Conservation (phyloP, 2,888 invertebrate species). For the Sinodicranocentrus sp. region DNA sequence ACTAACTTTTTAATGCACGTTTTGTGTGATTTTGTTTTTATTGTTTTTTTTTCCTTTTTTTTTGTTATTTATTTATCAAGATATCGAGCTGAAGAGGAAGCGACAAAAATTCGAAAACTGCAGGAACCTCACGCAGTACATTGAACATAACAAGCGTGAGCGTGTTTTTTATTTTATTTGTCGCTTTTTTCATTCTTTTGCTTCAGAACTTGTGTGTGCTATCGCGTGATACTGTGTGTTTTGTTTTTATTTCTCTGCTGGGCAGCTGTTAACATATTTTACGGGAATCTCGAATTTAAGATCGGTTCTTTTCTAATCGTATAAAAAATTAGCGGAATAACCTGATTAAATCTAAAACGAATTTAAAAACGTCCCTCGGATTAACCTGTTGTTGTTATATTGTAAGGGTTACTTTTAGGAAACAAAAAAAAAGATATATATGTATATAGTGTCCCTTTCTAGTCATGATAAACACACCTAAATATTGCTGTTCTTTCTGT, state of each 20-base stretch:
- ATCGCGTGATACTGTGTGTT: background rate
- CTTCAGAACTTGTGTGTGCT: background rate
- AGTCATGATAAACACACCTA: too few species aligned
- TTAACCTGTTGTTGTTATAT: too few species aligned
- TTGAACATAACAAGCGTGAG: slow-evolving; percentile 67
- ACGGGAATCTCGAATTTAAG: too few species aligned
- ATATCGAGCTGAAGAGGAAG: slow-evolving; percentile 83
- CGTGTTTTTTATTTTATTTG: slow-evolving; percentile 17
- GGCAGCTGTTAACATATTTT: background rate
- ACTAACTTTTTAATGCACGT: too few species aligned
- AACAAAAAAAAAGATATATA: too few species aligned
- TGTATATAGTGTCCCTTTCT: too few species aligned
- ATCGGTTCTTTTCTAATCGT: too few species aligned
- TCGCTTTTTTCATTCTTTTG: slow-evolving; percentile 7
- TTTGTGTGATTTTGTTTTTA: slow-evolving; percentile 11
- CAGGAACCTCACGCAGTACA: slow-evolving; percentile 61
- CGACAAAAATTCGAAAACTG: slow-evolving; percentile 81
- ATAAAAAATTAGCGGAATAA: too few species aligned
- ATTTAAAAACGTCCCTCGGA: too few species aligned
- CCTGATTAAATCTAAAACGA: too few species aligned
- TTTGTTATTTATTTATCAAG: slow-evolving; percentile 79
- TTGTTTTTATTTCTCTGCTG: slow-evolving; percentile 23
- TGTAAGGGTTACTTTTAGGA: too few species aligned
- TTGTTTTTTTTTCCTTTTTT: slow-evolving; percentile 73
- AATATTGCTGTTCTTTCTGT: too few species aligned